These are phyloP conservation scores for Lepus americanus DNA, from an alignment of 2,113 vertebrate genomes.

Conservation along the genomic window DNA sequence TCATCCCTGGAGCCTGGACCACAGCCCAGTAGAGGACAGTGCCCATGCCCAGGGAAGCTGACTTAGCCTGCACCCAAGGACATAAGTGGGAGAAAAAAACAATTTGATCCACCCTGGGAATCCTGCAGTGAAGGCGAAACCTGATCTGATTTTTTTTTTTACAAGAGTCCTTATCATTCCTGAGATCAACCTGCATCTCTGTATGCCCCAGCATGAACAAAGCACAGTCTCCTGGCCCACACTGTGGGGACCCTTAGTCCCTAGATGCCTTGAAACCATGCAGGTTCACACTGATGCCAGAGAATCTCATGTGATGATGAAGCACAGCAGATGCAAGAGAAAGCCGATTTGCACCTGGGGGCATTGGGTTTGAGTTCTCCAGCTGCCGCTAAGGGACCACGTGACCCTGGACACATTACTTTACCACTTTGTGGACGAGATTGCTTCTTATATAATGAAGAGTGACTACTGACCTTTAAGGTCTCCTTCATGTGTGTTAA, in stretches of 20 bases:
- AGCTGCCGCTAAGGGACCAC: background rate
- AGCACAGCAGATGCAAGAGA: background rate
- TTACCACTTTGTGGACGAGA: background rate
- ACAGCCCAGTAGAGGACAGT: background rate
- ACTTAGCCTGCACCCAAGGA: background rate
- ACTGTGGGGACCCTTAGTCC: background rate
- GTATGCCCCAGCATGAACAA: conserved; percentile 31
- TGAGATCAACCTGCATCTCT: conserved; percentile 24
- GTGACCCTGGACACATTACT: background rate
- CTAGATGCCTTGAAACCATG: background rate
- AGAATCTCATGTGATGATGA: background rate
- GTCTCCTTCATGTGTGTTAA: conserved; percentile 17
- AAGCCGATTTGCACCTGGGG: background rate
- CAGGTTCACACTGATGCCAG: background rate
- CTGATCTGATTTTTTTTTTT: conserved; percentile 23
- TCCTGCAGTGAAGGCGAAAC: conserved; percentile 49
- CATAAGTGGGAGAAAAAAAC: conserved; percentile 2
- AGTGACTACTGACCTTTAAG: conserved; percentile 17
- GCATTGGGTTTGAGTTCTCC: background rate
- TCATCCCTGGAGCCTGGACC: background rate
- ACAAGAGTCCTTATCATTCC: conserved; percentile 12
- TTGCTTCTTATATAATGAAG: conserved; percentile 44
- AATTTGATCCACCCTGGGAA: background rate
- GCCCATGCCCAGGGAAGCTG: background rate
- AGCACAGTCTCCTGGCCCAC: background rate